phyloP scores from a whole-genome alignment of 1,140 invertebrate genomes.

The Brachionus asplanchnoidis region DNA sequence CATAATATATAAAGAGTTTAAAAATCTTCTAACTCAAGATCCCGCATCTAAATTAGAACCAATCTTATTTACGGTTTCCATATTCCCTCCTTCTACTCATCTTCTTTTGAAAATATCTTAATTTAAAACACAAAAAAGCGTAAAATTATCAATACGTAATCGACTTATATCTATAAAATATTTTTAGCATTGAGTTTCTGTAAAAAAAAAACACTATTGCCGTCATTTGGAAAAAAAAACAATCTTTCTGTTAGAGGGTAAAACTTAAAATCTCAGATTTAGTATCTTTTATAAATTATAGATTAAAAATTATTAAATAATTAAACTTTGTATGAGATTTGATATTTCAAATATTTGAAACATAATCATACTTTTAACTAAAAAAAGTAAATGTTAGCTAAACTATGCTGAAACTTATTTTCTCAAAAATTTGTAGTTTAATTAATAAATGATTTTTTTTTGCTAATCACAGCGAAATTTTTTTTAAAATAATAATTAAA shows the following conservation, averaged over 20 bases:
- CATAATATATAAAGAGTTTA: conserved; percentile 26
- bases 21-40: not conserved
- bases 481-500: not conserved
- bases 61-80: not conserved
- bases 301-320: not conserved
- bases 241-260: not conserved
- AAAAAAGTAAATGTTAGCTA: not conserved
- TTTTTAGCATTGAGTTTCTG: not conserved
- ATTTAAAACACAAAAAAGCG: not conserved
- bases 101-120: not conserved
- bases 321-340: not conserved
- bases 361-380: not conserved
- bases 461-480: not conserved
- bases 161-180: not conserved
- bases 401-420: not conserved
- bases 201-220: not conserved
- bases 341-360: not conserved
- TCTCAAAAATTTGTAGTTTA: not conserved
- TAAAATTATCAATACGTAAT: not conserved
- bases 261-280: not conserved
- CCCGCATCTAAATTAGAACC: not conserved
- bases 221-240: not conserved
- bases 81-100: not conserved
- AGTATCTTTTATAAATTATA: not conserved
- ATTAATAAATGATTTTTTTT: not conserved